These are phyloP conservation scores for Neodiprion virginianus DNA, from an alignment of 1,140 invertebrate species.

Conservation along the genomic window DNA sequence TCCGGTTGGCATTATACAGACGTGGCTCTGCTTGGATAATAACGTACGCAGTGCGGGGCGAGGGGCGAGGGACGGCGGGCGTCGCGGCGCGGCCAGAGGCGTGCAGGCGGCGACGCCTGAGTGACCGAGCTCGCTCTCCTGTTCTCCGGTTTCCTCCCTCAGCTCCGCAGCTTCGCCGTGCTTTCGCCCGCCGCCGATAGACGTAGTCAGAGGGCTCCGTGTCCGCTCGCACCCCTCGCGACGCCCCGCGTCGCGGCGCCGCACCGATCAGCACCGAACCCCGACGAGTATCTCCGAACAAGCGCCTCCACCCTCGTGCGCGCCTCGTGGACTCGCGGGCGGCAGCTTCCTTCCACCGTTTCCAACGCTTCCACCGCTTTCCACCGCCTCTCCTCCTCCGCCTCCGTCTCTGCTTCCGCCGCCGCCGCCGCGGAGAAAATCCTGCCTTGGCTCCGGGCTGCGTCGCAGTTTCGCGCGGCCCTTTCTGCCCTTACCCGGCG, in stretches of 20 bases:
- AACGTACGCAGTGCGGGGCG: background rate
- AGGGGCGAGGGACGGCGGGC: background rate
- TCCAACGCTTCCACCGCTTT: constrained; percentile 2
- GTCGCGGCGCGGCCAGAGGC: constrained; percentile 19
- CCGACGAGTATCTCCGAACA: constrained; percentile 14
- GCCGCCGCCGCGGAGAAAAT: background rate
- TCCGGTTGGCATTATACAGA: constrained; percentile 5
- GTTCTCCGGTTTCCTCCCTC: constrained; percentile 35
- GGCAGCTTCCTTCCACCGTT: constrained; percentile 4
- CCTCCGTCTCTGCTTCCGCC: background rate
- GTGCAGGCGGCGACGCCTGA: constrained; percentile 52
- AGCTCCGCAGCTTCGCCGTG: constrained; percentile 23
- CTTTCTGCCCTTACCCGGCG: background rate
- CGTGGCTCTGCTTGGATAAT: constrained; percentile 9
- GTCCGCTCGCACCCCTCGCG: background rate
- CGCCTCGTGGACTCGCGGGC: constrained; percentile 46
- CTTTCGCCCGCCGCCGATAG: constrained; percentile 9
- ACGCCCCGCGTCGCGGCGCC: background rate
- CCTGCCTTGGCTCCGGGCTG: constrained; percentile 5
- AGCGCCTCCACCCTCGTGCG: constrained; percentile 42
- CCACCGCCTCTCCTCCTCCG: background rate
- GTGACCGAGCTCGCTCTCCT: constrained; percentile 55
- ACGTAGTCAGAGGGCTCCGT: background rate
- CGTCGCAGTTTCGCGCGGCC: constrained; percentile 29
- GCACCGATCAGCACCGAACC: background rate